Evolutionary conservation across 2,113 vertebrate species (phyloP), one percentile per base, ranked within the genome.

Genomic region (Corythornis cristatus): DNA sequence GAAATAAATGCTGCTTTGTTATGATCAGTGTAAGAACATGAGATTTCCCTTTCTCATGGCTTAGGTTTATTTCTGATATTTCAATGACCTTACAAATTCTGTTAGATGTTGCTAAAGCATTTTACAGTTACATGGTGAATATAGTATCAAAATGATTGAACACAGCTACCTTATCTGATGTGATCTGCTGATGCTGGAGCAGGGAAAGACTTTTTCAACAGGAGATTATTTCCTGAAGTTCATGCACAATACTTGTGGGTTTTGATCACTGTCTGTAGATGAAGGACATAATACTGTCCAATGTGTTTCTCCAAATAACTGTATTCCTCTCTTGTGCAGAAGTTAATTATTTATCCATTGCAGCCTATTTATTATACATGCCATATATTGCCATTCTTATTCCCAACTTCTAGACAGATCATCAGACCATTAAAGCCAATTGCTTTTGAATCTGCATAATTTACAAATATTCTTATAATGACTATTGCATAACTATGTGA

Each of bases 141-240:
- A 8, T n/a, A 43, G 31, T 6, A 58, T 57, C 22, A 13, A 73
- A 74, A 18, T 28, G 28, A 14, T 12, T 82, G 53, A 79, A 48
- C 15, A 18, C 7, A 53, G 9, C 3, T 51, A 50, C 43, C 5
- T 43, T 57, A 37, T 45, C 16, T 77, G 51, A 46, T 48, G 20
- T 62, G 46, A 18, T 64, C 20, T 60, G 26, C 11, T 46, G 53
- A 7, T 14, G 29, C 0, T 0, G 2, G 11, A 3, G 12, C 1
- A 1, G 45, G 26, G 29, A 42, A 5, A 82, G 56, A 91, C 11
- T n/a, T 60, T 54, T 68, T 51, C 29, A 64, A 9, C 4, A 57
- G 11, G 8, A 86, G 12, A 48, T 43, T 82, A 1, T 37, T 86
- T 75, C 25, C 21, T 84, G 17, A 29, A 61, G 43, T 25, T 77